A percentile compares a stretch with the other conserved stretches of the same genome.
Evolutionary conservation across 2,888 invertebrate genomes (phyloP).

Genomic region (Callimorpha dominula): DNA sequence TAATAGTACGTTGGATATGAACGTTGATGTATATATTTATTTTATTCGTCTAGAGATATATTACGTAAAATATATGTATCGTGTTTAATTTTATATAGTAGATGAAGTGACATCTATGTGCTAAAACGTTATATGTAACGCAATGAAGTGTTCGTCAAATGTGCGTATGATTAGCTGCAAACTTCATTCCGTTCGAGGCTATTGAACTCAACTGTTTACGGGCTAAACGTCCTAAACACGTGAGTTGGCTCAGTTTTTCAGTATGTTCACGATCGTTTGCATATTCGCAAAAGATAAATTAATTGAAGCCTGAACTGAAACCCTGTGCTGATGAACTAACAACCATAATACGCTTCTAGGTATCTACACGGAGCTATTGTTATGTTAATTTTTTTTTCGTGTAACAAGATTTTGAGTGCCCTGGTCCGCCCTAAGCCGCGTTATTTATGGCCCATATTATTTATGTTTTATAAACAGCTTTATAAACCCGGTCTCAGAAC

Average conservation of each 20-base stretch:
- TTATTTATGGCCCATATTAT: constrained; percentile 78
- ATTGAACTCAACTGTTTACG: constrained; percentile 69
- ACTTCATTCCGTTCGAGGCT: constrained; percentile 73
- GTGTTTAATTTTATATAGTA: constrained; percentile 77
- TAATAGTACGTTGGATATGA: constrained; percentile 79
- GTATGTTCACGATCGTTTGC: constrained; percentile 41
- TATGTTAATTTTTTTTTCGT: constrained; percentile 78
- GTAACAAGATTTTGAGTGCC: constrained; percentile 75
- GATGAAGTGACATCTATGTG: constrained; percentile 78
- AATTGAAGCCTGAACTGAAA: constrained; percentile 59
- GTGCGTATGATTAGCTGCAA: constrained; percentile 82
- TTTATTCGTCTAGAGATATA: constrained; percentile 73
- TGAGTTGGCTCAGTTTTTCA: constrained; percentile 69
- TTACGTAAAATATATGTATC: constrained; percentile 65
- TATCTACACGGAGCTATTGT: constrained; percentile 83
- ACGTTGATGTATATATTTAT: constrained; percentile 70
- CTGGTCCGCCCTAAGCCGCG: constrained; percentile 82
- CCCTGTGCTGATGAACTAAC: constrained; percentile 70
- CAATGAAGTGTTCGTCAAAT: constrained; percentile 83
- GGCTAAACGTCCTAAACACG: constrained; percentile 78
- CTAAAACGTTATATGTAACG: constrained; percentile 87
- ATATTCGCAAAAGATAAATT: constrained; percentile 32
- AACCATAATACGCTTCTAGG: constrained; percentile 84
- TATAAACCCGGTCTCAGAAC: constrained; percentile 70
- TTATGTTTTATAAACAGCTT: constrained; percentile 73